These are phyloP conservation scores for Tiliqua scincoides DNA, from an alignment of 2,113 vertebrate species.

Conservation along the genomic window DNA sequence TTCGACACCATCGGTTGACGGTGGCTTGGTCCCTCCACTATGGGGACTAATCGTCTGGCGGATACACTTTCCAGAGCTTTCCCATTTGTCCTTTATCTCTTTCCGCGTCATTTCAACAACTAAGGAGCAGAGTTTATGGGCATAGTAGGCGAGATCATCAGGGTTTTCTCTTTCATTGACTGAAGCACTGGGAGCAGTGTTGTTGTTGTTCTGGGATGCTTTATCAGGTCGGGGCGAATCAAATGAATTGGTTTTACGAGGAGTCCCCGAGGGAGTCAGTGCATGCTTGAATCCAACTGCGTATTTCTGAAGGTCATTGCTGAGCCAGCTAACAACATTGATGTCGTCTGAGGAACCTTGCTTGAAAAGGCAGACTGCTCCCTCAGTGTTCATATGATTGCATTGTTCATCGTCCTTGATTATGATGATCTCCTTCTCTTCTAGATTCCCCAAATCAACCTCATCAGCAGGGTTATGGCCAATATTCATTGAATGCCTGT, in stretches of 20 bases:
- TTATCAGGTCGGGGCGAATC: neutral
- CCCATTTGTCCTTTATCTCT: conserved; percentile 46
- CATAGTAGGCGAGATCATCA: conserved; percentile 61
- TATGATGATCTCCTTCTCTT: conserved; percentile 23
- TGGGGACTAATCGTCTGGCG: conserved; percentile 49
- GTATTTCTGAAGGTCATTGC: conserved; percentile 69
- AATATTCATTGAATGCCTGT: neutral
- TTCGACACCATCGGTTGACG: conserved; percentile 53
- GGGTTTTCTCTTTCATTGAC: conserved; percentile 19
- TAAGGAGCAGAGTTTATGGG: conserved; percentile 57
- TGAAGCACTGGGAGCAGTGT: conserved; percentile 12
- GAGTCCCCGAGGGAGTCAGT: conserved; percentile 54
- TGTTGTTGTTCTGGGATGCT: conserved; percentile 61
- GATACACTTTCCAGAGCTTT: conserved; percentile 49
- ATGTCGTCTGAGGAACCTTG: conserved; percentile 43
- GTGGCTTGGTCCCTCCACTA: conserved; percentile 43
- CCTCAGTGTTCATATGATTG: conserved; percentile 9
- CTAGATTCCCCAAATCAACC: neutral
- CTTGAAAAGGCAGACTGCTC: conserved; percentile 64
- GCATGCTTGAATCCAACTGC: conserved; percentile 66
- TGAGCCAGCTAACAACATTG: conserved; percentile 56
- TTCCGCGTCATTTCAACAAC: conserved; percentile 60
- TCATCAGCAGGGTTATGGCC: neutral
- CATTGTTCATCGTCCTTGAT: conserved; percentile 14
- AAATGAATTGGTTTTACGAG: conserved; percentile 55